These are phyloP conservation scores for Drosophila yakuba DNA, from an alignment of 1,140 invertebrate genomes.

Conservation along the genomic window DNA sequence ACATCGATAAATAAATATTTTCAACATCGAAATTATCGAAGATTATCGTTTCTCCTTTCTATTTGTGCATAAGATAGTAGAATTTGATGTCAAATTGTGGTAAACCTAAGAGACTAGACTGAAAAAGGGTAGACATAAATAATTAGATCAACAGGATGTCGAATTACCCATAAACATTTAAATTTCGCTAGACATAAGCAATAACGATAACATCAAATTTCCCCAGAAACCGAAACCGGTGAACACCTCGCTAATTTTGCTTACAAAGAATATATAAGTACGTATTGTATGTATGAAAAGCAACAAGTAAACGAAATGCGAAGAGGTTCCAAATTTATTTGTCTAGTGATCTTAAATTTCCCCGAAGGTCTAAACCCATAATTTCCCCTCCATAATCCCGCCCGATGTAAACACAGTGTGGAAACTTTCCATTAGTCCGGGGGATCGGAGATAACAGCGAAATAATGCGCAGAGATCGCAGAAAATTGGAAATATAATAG, in stretches of 20 bases:
- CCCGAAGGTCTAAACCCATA: conserved; percentile 1
- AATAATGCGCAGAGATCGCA: conserved; percentile 12
- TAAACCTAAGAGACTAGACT: too few species aligned
- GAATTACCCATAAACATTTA: too few species aligned
- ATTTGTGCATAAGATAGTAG: too few species aligned
- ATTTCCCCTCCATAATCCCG: conserved; percentile 12
- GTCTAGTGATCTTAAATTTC: conserved; percentile 5
- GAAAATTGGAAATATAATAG: conserved; percentile 6
- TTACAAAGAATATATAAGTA: neutral
- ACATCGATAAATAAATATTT: neutral
- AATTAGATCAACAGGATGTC: too few species aligned
- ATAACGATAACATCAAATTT: neutral
- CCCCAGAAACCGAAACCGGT: neutral
- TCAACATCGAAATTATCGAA: neutral
- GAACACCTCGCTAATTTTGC: neutral
- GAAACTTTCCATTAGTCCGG: conserved; percentile 35
- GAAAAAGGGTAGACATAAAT: too few species aligned
- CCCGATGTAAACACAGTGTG: conserved; percentile 29
- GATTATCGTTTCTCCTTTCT: neutral
- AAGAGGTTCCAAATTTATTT: neutral
- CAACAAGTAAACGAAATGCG: neutral
- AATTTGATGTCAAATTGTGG: too few species aligned
- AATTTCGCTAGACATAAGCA: neutral
- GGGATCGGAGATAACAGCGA: conserved; percentile 22
- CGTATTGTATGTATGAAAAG: neutral